Evolutionary conservation across 1,140 invertebrate genomes (phyloP).

Genomic region (Condylostylus longicornis): DNA sequence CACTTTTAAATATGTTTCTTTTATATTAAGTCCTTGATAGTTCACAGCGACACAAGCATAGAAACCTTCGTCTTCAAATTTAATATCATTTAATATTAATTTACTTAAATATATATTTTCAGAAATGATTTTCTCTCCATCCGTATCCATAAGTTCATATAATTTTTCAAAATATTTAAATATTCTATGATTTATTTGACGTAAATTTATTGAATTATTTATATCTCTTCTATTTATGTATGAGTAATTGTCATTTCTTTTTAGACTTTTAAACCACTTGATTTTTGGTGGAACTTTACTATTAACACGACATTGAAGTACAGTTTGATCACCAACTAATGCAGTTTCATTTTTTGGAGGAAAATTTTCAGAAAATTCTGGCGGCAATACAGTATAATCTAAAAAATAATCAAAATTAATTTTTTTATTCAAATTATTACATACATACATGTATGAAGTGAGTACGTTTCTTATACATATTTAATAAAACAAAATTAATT

Average conservation of each 20-base stretch:
- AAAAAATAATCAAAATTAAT: too few species aligned
- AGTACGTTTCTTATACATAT: too few species aligned
- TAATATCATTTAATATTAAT: slow-evolving; percentile 22
- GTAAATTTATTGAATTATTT: too few species aligned
- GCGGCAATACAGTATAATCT: slow-evolving; percentile 20
- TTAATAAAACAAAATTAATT: too few species aligned
- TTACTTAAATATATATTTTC: slow-evolving; percentile 26
- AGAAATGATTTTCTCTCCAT: slow-evolving; percentile 17
- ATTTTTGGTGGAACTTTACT: slow-evolving; percentile 25
- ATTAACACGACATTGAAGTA: slow-evolving; percentile 27
- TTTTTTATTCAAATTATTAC: too few species aligned
- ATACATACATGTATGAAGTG: too few species aligned
- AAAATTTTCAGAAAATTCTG: slow-evolving; percentile 24
- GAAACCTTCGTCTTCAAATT: slow-evolving; percentile 17
- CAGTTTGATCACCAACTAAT: slow-evolving; percentile 14
- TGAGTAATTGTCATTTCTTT: not conserved
- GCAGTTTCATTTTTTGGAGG: slow-evolving; percentile 18
- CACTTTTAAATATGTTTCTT: slow-evolving; percentile 22
- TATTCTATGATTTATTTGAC: too few species aligned
- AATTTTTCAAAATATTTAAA: slow-evolving; percentile 22
- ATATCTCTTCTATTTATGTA: too few species aligned
- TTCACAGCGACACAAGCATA: slow-evolving; percentile 27
- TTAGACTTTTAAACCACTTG: slow-evolving; percentile 21
- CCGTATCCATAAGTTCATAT: slow-evolving; percentile 19
- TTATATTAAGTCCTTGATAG: slow-evolving; percentile 22